Evolutionary conservation across 2,888 invertebrate species (phyloP).

Genomic region (Nephrotoma appendiculata): DNA sequence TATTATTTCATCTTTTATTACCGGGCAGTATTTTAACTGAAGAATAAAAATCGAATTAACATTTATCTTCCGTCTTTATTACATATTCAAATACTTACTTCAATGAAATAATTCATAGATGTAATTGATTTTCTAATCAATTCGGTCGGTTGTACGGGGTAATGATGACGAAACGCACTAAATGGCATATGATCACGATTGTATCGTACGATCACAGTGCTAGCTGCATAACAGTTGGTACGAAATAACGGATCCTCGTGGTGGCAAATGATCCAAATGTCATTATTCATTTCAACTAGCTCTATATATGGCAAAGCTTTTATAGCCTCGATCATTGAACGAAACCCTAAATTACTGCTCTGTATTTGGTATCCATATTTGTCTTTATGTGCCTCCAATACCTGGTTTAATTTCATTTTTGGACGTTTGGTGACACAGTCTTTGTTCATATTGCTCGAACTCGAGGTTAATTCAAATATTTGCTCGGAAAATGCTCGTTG

Average conservation of each 20-base stretch:
- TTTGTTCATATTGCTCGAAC: constrained; percentile 9
- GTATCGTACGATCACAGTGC: constrained; percentile 19
- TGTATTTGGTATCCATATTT: constrained; percentile 32
- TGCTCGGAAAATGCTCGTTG: constrained; percentile 31
- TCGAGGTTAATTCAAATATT: constrained; percentile 26
- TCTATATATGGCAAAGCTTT: constrained; percentile 28
- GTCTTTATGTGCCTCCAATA: constrained; percentile 29
- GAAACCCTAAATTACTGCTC: constrained; percentile 25
- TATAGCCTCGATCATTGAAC: constrained; percentile 23
- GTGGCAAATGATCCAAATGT: constrained; percentile 28
- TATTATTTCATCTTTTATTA: constrained; percentile 18
- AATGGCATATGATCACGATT: constrained; percentile 15
- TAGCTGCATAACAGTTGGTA: constrained; percentile 25
- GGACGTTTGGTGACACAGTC: neutral
- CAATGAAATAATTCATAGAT: constrained; percentile 29
- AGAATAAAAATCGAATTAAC: neutral
- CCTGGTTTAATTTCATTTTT: constrained; percentile 22
- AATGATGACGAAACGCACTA: neutral
- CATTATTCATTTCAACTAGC: constrained; percentile 22
- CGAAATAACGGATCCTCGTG: constrained; percentile 26
- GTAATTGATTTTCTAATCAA: constrained; percentile 16
- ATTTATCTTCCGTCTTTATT: neutral
- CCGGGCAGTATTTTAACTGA: neutral
- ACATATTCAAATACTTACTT: constrained; percentile 17
- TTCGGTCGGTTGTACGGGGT: neutral